Conservation (phyloP, 92 coral and sea anemone species). For the Porites divaricata region DNA sequence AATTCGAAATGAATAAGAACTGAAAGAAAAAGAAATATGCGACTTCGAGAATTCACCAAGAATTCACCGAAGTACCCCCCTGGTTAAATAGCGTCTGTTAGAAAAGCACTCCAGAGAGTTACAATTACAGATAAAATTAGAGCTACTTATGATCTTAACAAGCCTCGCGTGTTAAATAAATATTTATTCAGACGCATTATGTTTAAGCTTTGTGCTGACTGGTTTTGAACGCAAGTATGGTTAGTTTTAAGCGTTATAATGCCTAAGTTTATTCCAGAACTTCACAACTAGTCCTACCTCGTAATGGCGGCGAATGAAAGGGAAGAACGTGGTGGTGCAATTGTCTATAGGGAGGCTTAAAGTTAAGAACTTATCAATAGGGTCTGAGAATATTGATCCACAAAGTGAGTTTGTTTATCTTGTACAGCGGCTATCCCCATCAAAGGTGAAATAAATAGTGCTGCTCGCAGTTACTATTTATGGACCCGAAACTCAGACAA, state of each 20-base stretch:
- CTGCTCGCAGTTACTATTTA: too few relatives aligned
- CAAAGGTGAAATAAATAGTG: not conserved
- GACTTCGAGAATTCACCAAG: too few relatives aligned
- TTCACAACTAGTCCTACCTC: slow-evolving; percentile 76
- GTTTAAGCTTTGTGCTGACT: not conserved
- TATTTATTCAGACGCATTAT: too few relatives aligned
- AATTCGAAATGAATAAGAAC: too few relatives aligned
- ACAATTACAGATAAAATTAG: too few relatives aligned
- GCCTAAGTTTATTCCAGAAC: not conserved
- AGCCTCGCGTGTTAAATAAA: too few relatives aligned
- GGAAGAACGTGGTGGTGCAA: slow-evolving; percentile 99
- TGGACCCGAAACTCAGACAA: too few relatives aligned
- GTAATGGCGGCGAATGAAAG: slow-evolving; percentile 95
- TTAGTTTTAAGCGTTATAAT: not conserved
- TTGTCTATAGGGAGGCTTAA: slow-evolving; percentile 62
- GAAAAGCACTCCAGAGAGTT: too few relatives aligned
- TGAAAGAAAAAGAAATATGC: too few relatives aligned
- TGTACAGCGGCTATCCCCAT: slow-evolving; percentile 54
- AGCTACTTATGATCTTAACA: too few relatives aligned
- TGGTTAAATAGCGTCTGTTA: too few relatives aligned
- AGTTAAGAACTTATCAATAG: slow-evolving; percentile 9
- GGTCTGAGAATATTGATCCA: not conserved
- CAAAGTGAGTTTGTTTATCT: slow-evolving; percentile 6
- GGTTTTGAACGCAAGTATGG: not conserved
- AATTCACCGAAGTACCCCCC: too few relatives aligned